Conservation (phyloP, 2,797 vertebrate genomes). For the Distichodus sexfasciatus region DNA sequence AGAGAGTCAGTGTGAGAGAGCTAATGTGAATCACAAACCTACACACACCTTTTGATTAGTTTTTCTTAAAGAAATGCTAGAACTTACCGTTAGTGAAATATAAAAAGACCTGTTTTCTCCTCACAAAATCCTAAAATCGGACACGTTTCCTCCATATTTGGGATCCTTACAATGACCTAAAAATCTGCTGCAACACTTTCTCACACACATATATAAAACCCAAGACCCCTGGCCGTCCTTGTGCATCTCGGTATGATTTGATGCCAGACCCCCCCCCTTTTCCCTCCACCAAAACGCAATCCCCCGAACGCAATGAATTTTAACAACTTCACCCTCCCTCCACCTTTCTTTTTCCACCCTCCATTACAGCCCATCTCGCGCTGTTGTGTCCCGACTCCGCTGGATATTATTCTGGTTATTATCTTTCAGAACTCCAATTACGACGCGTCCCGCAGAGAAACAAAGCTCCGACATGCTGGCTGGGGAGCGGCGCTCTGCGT, state of each 20-base stretch:
- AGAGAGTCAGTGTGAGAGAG: too few species aligned
- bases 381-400: slow-evolving; percentile 49
- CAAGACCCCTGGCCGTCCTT: slow-evolving; percentile 68
- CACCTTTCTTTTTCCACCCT: slow-evolving; percentile 19
- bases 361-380: slow-evolving; percentile 43
- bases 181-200: too few species aligned
- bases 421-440: slow-evolving; percentile 66
- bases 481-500: slow-evolving; percentile 48
- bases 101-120: too few species aligned
- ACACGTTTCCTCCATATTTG: too few species aligned
- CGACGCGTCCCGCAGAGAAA: slow-evolving; percentile 64
- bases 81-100: too few species aligned
- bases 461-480: slow-evolving; percentile 57
- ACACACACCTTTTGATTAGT: too few species aligned
- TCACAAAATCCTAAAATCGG: too few species aligned
- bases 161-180: too few species aligned
- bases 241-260: slow-evolving; percentile 61
- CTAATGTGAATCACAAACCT: too few species aligned
- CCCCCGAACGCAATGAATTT: slow-evolving; percentile 68
- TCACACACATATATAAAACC: slow-evolving; percentile 50
- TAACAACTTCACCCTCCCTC: slow-evolving; percentile 61
- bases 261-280: too few species aligned
- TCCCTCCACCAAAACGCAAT: too few species aligned
- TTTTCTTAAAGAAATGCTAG: too few species aligned
- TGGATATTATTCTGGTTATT: slow-evolving; percentile 67